Percentiles rank a stretch among this genome's conserved stretches.
Conservation (phyloP, 1,140 invertebrate species). For the Glomeris maerens region DNA sequence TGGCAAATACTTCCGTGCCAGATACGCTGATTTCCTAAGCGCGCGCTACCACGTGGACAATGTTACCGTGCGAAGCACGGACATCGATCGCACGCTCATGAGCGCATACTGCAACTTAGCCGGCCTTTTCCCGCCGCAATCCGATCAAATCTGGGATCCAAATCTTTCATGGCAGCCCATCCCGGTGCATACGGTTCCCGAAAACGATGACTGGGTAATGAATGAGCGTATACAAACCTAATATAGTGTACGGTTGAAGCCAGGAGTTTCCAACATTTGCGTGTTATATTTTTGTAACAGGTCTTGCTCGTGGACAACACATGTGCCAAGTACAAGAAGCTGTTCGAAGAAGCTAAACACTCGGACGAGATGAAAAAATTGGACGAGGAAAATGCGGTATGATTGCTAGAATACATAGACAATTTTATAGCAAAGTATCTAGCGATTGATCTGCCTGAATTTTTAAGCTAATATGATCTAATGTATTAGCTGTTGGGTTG, state of each 20-base stretch:
- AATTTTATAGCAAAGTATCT: too few relatives aligned
- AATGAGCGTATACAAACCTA: neutral
- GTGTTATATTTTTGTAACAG: slow-evolving; percentile 1
- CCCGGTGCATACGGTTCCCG: slow-evolving; percentile 27
- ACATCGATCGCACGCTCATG: slow-evolving; percentile 45
- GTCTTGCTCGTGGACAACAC: neutral
- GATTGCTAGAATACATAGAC: too few relatives aligned
- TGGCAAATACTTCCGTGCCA: slow-evolving; percentile 52
- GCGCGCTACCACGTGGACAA: slow-evolving; percentile 44
- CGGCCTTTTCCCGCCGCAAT: slow-evolving; percentile 24
- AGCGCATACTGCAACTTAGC: slow-evolving; percentile 28
- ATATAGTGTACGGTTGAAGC: too few relatives aligned
- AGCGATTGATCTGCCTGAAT: neutral
- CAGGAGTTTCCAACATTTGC: neutral
- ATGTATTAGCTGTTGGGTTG: neutral
- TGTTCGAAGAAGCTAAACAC: neutral
- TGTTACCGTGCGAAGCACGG: slow-evolving; percentile 58
- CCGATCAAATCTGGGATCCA: slow-evolving; percentile 17
- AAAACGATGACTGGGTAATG: slow-evolving; percentile 9
- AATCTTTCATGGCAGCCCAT: slow-evolving; percentile 27
- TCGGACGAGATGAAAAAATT: neutral
- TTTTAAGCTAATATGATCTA: neutral
- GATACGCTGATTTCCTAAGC: slow-evolving; percentile 51
- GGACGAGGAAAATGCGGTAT: neutral
- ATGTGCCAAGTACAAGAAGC: slow-evolving; percentile 4